Evolutionary conservation across 2,797 vertebrate species (phyloP), one percentile per base, ranked within the genome.

Genomic region (Chelmon rostratus): DNA sequence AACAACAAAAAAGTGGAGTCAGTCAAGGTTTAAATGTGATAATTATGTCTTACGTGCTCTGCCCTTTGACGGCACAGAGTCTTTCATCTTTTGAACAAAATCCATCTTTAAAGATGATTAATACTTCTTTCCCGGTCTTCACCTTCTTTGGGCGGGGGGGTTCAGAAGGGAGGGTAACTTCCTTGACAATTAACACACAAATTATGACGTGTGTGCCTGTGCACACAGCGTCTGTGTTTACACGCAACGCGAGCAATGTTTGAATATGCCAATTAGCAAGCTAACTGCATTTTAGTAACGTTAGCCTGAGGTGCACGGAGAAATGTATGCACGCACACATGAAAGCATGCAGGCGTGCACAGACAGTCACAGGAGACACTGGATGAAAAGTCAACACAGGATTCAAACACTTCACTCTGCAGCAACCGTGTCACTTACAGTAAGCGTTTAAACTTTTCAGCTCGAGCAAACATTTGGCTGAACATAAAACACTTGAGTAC

Each of bases 51-150:
- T 18, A 37, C 2, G 0, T 25, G 3, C 28, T 31, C 18, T 25
- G 42, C 33, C 59, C 21, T 69, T 78, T 59, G 19, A 68, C 56
- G 68, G 58, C 63, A 49, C 15, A 62, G 15, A 61, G 37, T 57
- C 52, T 81, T 77, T 72, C 42, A 79, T 81, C 37, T 59, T 21
- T 52, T n/a, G 19, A 61, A 66, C 31, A 81, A 79, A 73, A 81
- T 52, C 68, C 37, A 74, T 75, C 64, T 69, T 70, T 70, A 72
- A 66, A 82, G 63, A 72, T 71, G 73, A 77, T 80, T 76, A 79
- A 57, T 40, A 37, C 58, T 47, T 58, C 21, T 64, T 82, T 63
- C 28, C 21, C 19, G 21, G 50, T 40, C 40, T 67, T 33, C 71
- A 61, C 68, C 68, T 76, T 52, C 42, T 44, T 72, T 37, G 1